Evolutionary conservation across 2,888 invertebrate genomes (phyloP).

Genomic region (Crepidodera aurea): DNA sequence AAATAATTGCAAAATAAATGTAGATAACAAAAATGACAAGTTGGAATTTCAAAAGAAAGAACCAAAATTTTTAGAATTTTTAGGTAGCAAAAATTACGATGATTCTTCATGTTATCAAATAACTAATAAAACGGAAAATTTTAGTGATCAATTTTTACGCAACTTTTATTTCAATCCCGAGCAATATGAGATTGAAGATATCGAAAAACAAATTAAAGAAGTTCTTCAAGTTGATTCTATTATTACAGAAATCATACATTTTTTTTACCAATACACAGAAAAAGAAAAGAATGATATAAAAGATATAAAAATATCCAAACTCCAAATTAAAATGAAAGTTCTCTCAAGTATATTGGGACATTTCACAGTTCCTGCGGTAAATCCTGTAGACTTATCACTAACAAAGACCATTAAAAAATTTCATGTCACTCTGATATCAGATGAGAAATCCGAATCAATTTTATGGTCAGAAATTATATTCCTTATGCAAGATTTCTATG

Average conservation of each 20-base stretch:
- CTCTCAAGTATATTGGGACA: conserved; percentile 7
- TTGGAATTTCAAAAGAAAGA: background rate
- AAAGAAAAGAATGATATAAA: no score
- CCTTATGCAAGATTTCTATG: conserved; percentile 10
- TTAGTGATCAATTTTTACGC: conserved; percentile 11
- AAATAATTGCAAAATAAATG: conserved; percentile 7
- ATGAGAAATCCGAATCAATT: conserved; percentile 9
- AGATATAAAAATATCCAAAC: conserved; percentile 13
- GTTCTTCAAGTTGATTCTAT: background rate
- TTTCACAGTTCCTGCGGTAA: conserved; percentile 2
- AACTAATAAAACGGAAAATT: conserved; percentile 12
- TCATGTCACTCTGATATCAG: conserved; percentile 7
- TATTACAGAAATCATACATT: background rate
- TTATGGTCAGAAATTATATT: conserved; percentile 26
- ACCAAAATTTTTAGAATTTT: conserved; percentile 8
- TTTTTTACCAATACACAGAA: conserved; percentile 15
- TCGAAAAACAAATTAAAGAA: conserved; percentile 3
- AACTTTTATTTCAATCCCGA: conserved; percentile 25
- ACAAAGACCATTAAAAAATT: conserved; percentile 8
- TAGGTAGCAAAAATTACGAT: conserved; percentile 5
- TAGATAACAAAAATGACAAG: conserved; percentile 6
- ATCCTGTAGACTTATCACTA: background rate
- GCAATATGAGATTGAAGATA: conserved; percentile 7
- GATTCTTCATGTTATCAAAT: conserved; percentile 8
- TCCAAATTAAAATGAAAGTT: conserved; percentile 8